Base-by-base conservation (phyloP, 2,797 vertebrate genomes). In the Diplodus puntazzo region DNA sequence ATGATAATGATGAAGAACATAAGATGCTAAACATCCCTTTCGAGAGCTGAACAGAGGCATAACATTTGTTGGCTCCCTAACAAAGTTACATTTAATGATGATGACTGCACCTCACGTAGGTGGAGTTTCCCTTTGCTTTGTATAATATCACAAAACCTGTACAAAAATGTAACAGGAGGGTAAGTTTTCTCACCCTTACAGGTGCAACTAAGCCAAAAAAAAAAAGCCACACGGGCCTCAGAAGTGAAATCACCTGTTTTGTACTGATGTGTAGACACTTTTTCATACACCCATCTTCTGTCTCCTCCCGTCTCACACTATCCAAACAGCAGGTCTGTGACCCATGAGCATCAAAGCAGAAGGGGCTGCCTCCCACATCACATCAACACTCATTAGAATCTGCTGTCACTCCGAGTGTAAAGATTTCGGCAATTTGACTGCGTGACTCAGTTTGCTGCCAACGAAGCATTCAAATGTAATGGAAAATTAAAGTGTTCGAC, bases 11-110 rank as follows among this genome's bases (percentile, higher is more conserved):
- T 1, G 18, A 45, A 17, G 48, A 65, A 10, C 34, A 39, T 39
- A 10, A 53, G 45, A 68, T 63, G 74, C 48, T 68, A 62, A 81
- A 78, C 52, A 52, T 66, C 61, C 48, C 34, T 66, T 30, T 20
- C 25, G 18, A 69, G 34, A 71, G 53, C 5, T 45, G 39, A 59
- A 39, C 13, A 5, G 11, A 74, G 46, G 12, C 18, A 2, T 0
- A 25, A n/a, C 34, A 55, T 52, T 25, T 45, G 2, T 0, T 5
- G 18, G 42, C 20, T 45, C 62, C 12, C 25, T 5, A 21, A 2
- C 54, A 20, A 25, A 11, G 16, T 59, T n/a, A n/a, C n/a, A n/a
- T n/a, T n/a, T n/a, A n/a, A n/a, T n/a, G n/a, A n/a, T n/a, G n/a
- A n/a, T n/a, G n/a, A n/a, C n/a, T n/a, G n/a, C n/a, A n/a, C n/a